Conservation (phyloP, 2,113 vertebrate genomes). For the Phoenicopterus ruber region DNA sequence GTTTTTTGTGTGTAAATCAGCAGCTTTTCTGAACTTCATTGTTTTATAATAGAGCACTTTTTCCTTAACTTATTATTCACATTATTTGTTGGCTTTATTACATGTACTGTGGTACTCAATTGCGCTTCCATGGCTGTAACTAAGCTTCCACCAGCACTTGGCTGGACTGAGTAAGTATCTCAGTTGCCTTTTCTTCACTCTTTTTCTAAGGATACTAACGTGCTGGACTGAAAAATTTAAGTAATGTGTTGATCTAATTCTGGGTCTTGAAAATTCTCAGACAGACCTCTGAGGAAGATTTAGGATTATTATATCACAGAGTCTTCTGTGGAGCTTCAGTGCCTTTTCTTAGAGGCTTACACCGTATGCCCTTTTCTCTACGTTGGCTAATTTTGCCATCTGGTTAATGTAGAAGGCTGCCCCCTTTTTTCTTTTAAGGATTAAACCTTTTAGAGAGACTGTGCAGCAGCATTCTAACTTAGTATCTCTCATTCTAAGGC, state of each 20-base stretch:
- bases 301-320: neutral
- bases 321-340: neutral
- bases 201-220: neutral
- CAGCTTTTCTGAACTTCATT: neutral
- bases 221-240: neutral
- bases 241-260: neutral
- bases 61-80: constrained; percentile 82
- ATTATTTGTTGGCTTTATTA: constrained; percentile 89
- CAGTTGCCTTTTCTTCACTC: neutral
- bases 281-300: neutral
- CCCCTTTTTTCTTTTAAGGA: neutral
- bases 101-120: constrained; percentile 89
- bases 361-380: neutral
- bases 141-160: constrained; percentile 5
- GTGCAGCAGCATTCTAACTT: neutral
- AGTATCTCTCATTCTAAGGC: neutral
- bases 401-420: neutral
- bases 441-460: neutral
- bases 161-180: constrained; percentile 87
- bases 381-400: neutral
- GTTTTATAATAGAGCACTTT: neutral
- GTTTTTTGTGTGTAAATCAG: neutral
- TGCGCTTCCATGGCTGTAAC: constrained; percentile 87
- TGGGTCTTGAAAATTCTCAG: neutral
- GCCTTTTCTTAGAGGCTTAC: neutral